Evolutionary conservation across 2,888 invertebrate genomes (phyloP).

Genomic region (Synanthedon andrenaeformis): DNA sequence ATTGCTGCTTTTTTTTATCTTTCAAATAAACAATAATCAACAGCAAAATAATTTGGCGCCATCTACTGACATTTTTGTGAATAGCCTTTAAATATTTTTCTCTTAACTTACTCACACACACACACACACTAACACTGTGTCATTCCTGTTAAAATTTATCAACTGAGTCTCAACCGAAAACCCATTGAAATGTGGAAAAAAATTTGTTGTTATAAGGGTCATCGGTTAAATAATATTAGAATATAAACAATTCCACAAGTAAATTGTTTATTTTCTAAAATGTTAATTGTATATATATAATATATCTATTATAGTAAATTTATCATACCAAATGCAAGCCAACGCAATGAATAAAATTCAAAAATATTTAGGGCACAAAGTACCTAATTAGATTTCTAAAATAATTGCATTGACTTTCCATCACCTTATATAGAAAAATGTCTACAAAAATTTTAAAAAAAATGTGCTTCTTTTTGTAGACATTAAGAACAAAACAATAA

Average conservation of each 20-base stretch:
- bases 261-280: too few species aligned
- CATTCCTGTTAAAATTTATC: constrained; percentile 48
- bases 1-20: too few species aligned
- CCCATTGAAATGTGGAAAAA: neutral
- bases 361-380: neutral
- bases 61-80: neutral
- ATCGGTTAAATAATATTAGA: too few species aligned
- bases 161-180: constrained; percentile 4
- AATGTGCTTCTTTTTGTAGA: neutral
- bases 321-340: neutral
- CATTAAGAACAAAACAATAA: constrained; percentile 12
- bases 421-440: constrained; percentile 37
- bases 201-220: neutral
- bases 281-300: neutral
- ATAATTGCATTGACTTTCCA: constrained; percentile 32
- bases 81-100: constrained; percentile 8
- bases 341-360: neutral
- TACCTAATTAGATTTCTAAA: too few species aligned
- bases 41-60: too few species aligned
- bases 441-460: constrained; percentile 18
- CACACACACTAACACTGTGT: constrained; percentile 55
- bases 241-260: too few species aligned
- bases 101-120: constrained; percentile 44
- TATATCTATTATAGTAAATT: neutral
- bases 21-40: too few species aligned